Evolutionary conservation across 2,888 invertebrate species (phyloP).

Genomic region (Sceliomorpha sp.): DNA sequence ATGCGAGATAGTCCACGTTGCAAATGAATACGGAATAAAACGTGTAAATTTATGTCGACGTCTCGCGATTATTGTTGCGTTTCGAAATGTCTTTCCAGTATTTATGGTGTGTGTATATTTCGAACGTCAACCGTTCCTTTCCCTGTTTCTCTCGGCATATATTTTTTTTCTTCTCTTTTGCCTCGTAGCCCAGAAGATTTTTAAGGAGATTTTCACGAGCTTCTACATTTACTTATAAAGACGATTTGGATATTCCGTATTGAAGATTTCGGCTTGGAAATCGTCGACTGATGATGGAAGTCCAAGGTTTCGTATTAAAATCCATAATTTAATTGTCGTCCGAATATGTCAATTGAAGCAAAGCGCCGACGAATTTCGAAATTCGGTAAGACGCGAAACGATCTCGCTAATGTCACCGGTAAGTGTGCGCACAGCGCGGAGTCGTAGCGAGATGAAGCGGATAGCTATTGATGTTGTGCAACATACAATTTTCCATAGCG

Average conservation of each 20-base stretch:
- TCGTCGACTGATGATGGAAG: too few relatives aligned
- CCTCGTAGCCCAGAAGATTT: too few relatives aligned
- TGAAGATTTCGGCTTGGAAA: too few relatives aligned
- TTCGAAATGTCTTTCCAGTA: conserved; percentile 16
- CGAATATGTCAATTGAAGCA: too few relatives aligned
- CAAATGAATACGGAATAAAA: conserved; percentile 43
- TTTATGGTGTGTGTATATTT: conserved; percentile 18
- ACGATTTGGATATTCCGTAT: too few relatives aligned
- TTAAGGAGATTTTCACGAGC: too few relatives aligned
- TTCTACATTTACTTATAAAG: too few relatives aligned
- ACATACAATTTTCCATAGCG: conserved; percentile 71
- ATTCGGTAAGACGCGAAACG: conserved; percentile 47
- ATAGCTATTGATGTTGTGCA: conserved; percentile 61
- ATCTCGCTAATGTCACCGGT: conserved; percentile 69
- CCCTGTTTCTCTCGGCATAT: conserved; percentile 1
- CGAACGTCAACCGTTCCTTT: conserved; percentile 12
- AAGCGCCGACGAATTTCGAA: conserved; percentile 36
- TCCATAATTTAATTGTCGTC: too few relatives aligned
- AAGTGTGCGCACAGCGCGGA: conserved; percentile 61
- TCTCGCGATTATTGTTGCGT: conserved; percentile 35
- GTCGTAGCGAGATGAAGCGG: conserved; percentile 7
- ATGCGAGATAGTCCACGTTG: conserved; percentile 21
- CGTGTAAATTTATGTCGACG: conserved; percentile 48
- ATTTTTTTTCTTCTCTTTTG: too few relatives aligned
- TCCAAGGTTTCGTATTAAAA: too few relatives aligned